Conservation (phyloP, 1,140 invertebrate genomes). For the Drosophila pseudoananassae region DNA sequence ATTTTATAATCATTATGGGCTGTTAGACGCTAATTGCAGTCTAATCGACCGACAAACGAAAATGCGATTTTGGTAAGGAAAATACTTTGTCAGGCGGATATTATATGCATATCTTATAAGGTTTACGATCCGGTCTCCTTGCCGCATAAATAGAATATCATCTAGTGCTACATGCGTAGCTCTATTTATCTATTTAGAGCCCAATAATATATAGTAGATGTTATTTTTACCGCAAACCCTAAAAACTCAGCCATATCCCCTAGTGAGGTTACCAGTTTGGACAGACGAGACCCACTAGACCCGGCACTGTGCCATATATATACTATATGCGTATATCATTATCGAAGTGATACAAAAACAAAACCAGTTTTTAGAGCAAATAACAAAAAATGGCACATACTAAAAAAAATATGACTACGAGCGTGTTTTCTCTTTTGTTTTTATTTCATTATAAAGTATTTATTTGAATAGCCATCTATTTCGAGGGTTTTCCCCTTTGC, state of each 20-base stretch:
- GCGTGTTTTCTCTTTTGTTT: neutral
- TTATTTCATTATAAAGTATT: neutral
- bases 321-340: conserved; percentile 10
- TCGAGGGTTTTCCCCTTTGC: neutral
- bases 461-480: neutral
- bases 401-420: neutral
- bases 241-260: neutral
- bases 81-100: conserved; percentile 29
- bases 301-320: neutral
- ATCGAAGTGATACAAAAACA: conserved; percentile 25
- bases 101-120: conserved; percentile 42
- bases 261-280: neutral
- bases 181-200: conserved; percentile 12
- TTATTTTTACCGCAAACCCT: neutral
- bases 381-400: conserved; percentile 18
- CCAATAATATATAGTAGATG: conserved; percentile 5
- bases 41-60: conserved; percentile 62
- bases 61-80: conserved; percentile 36
- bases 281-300: conserved; percentile 7
- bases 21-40: conserved; percentile 36
- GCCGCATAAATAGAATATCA: conserved; percentile 25
- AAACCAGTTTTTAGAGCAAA: conserved; percentile 30
- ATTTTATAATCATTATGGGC: conserved; percentile 54
- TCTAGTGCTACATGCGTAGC: conserved; percentile 4
- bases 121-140: conserved; percentile 12